These are phyloP conservation scores for Macrobrachium nipponense DNA, from an alignment of 1,140 invertebrate genomes.

Conservation along the genomic window DNA sequence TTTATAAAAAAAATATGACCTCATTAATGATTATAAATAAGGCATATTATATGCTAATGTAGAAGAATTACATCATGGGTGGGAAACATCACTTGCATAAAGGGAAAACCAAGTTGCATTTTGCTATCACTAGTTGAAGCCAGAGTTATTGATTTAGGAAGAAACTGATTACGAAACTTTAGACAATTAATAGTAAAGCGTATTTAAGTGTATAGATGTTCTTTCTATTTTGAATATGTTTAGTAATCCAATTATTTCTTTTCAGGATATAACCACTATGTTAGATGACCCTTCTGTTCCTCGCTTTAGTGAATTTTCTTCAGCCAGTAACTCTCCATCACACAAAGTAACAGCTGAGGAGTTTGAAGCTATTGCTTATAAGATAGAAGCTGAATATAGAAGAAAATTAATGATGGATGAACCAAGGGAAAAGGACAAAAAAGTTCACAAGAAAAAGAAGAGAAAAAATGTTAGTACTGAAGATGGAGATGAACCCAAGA, in stretches of 20 bases:
- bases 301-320: conserved; percentile 78
- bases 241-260: conserved; percentile 21
- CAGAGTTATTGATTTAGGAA: too few species aligned
- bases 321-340: conserved; percentile 70
- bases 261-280: conserved; percentile 86
- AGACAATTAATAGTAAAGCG: too few species aligned
- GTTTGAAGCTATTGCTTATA: conserved; percentile 68
- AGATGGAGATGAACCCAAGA: conserved; percentile 57
- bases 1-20: too few species aligned
- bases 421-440: conserved; percentile 63
- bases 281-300: conserved; percentile 80
- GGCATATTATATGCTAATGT: too few species aligned
- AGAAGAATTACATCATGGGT: too few species aligned
- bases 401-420: conserved; percentile 67
- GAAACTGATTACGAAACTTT: too few species aligned
- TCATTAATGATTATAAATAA: too few species aligned
- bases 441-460: conserved; percentile 53
- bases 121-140: too few species aligned
- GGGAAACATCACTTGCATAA: too few species aligned
- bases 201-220: not conserved
- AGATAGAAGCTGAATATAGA: conserved; percentile 69
- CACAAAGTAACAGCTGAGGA: conserved; percentile 71
- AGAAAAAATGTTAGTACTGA: conserved; percentile 52
- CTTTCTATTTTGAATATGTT: not conserved
- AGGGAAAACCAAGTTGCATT: too few species aligned